Base-by-base conservation (phyloP, 2,888 invertebrate genomes). In the Tyria jacobaeae region DNA sequence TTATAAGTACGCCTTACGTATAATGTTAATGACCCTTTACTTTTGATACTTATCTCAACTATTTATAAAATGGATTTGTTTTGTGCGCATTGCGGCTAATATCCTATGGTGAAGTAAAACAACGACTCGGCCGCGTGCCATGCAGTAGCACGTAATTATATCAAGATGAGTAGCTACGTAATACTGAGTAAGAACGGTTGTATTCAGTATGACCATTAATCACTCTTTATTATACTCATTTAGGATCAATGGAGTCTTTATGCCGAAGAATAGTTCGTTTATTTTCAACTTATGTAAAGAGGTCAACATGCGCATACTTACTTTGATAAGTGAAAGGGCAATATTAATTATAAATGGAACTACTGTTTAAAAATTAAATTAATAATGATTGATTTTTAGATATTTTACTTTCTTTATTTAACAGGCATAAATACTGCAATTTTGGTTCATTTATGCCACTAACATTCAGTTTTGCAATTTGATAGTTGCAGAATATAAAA, bases 161-260 rank as follows among this genome's bases (percentile, higher is more conserved):
- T 68, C 73, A 76, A 74, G 71, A 76, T 76, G 72, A 60, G 66
- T 65, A 70, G 62, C 68, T 60, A 68, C 51, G 49, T 62, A 66
- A 66, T 71, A 68, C 67, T 68, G 73, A 63, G 24, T 64, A 76
- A 81, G 73, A 83, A 81, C 70, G 75, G 62, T 62, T 74, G 76
- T 78, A 85, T 86, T 86, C 81, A 84, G 67, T 68, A 73, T 67
- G 69, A 73, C 65, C 81, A 89, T 89, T 84, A 89, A 90, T 90
- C 88, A 89, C 79, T 86, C 77, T 76, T 82, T 83, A 86, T 81
- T 88, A 84, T 83, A 81, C 80, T 87, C 86, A 83, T 87, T 86
- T 77, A 72, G 82, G 83, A 86, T 91, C 87, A 92, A 91, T 85
- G 85, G 76, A 80, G 78, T 77, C 84, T 84, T 86, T 89, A 80